A percentile compares a stretch with the other conserved stretches of the same genome.
Conservation (phyloP, 2,888 invertebrate species). For the Diachrysia chrysitis region DNA sequence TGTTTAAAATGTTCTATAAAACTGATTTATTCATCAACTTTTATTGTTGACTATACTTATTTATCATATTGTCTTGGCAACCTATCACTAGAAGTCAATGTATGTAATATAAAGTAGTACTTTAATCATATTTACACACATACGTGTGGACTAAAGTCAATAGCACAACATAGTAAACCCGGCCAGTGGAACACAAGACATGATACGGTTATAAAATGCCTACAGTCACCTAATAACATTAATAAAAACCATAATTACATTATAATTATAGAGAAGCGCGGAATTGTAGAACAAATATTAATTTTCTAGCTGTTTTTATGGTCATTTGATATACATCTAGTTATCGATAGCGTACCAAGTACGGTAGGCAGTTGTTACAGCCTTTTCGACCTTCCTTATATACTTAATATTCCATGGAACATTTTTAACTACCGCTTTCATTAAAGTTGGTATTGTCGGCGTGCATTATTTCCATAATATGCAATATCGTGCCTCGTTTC, state of each 20-base stretch:
- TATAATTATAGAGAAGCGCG: conserved; percentile 20
- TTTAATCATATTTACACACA: too few relatives aligned
- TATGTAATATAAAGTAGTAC: too few relatives aligned
- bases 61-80: too few relatives aligned
- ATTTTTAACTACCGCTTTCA: conserved; percentile 55
- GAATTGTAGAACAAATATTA: conserved; percentile 11
- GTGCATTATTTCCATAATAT: conserved; percentile 63
- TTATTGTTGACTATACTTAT: too few relatives aligned
- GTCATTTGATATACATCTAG: conserved; percentile 9
- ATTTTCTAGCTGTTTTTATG: conserved; percentile 7
- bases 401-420: conserved; percentile 36
- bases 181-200: background rate
- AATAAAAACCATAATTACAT: conserved; percentile 16
- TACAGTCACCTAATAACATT: background rate
- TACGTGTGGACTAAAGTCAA: too few relatives aligned
- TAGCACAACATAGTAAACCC: too few relatives aligned
- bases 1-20: too few relatives aligned
- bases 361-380: background rate
- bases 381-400: conserved; percentile 25
- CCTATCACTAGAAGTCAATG: too few relatives aligned
- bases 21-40: too few relatives aligned
- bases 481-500: conserved; percentile 62
- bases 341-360: conserved; percentile 19
- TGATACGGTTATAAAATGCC: background rate
- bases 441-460: conserved; percentile 57